These are phyloP conservation scores for Proisotoma minuta DNA, from an alignment of 2,888 invertebrate genomes.

Conservation along the genomic window DNA sequence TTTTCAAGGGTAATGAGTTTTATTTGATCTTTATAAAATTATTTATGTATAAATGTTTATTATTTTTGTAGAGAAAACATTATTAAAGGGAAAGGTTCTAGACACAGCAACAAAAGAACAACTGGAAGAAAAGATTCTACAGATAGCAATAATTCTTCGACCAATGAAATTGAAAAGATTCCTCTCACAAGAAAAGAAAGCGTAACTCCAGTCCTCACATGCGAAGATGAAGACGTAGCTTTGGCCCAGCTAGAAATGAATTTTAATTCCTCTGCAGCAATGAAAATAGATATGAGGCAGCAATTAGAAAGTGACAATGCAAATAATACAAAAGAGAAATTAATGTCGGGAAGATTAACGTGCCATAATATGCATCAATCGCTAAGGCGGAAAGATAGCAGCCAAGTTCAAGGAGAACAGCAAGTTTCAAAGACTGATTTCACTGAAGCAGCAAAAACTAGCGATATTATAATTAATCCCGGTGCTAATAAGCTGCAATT, in stretches of 20 bases:
- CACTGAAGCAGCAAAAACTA: slow-evolving; percentile 57
- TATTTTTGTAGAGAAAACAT: slow-evolving; percentile 5
- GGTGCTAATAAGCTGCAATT: slow-evolving; percentile 53
- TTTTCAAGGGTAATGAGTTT: neutral
- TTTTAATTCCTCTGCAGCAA: slow-evolving; percentile 61
- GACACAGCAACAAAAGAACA: slow-evolving; percentile 11
- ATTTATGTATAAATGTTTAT: slow-evolving; percentile 10
- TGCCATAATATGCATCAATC: slow-evolving; percentile 59
- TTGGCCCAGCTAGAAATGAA: slow-evolving; percentile 52
- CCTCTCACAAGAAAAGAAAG: slow-evolving; percentile 34
- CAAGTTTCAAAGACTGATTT: slow-evolving; percentile 64
- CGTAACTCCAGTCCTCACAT: slow-evolving; percentile 48
- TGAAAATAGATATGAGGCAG: slow-evolving; percentile 18
- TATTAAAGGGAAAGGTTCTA: slow-evolving; percentile 7
- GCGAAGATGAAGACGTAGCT: slow-evolving; percentile 58
- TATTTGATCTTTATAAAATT: slow-evolving; percentile 13
- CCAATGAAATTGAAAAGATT: neutral
- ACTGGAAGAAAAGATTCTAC: neutral
- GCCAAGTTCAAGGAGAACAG: slow-evolving; percentile 63
- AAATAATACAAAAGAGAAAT: neutral
- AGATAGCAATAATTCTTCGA: neutral
- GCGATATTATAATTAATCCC: slow-evolving; percentile 51
- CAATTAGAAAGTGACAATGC: neutral
- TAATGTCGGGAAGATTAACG: slow-evolving; percentile 60
- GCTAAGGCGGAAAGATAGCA: slow-evolving; percentile 52